Evolutionary conservation across 2,888 invertebrate genomes (phyloP), one percentile per base, ranked within the genome.

Genomic region (Scrobipalpa costella): DNA sequence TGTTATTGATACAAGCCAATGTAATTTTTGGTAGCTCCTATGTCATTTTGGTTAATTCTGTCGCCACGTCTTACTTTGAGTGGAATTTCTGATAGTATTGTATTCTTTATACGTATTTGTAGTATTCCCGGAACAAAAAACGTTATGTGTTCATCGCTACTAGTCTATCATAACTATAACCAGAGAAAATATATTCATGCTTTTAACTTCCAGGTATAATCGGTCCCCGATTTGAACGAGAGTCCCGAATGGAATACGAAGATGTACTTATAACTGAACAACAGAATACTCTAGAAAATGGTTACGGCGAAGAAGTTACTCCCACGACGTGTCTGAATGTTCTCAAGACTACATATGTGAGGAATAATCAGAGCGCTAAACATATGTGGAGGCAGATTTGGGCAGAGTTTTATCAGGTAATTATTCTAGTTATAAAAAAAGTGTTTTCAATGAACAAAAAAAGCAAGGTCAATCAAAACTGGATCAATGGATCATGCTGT

Each of bases 191-290:
- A 38, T 5, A 38, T 38, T 38, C 1, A 27, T 38, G 2, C 7
- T 38, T 38, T 7, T 5, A 38, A 8, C 1, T 38, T 38, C 7
- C 70, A 83, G 93, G 93, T 50, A 70, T 91, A 57, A 88, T 93
- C 57, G 93, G 93, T 0, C 83, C 93, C 0, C 81, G 94, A 44
- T 90, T 94, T 67, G 81, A 91, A 67, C 92, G 92, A 17, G 73
- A 78, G 2, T 78, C 81, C 19, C 85, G 92, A 0, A 94, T 94
- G 94, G 94, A 94, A 63, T 93, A 89, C 72, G 93, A 94, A 68
- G 94, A 94, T 57, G 86, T 94, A 8, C 71, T 94, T 0, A 81
- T 93, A n/a, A 92, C 92, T 0, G 86, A 89, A 21, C 73, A 84
- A 13, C 93, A 93, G 77, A 93, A 93, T 69, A 84, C 84, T 38